Evolutionary conservation across 2,797 vertebrate species (phyloP), one percentile per base, ranked within the genome.

Genomic region (Lithobates sylvaticus): DNA sequence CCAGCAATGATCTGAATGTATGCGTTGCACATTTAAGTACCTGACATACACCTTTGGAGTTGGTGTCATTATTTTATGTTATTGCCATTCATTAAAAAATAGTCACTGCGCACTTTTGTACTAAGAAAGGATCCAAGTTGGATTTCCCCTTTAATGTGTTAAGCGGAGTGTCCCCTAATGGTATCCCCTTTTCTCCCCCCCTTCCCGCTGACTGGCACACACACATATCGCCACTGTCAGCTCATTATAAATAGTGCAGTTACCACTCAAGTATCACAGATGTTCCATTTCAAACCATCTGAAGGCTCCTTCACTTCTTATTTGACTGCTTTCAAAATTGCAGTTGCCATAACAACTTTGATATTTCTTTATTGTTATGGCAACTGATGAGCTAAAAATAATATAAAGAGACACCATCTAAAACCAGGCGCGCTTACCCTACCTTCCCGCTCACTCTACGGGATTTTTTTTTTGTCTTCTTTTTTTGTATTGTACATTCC

Each of bases 261-360:
- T 42, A 80, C 70, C 70, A 23, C 42, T 44, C 69, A 21, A 93
- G 91, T 94, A 91, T 94, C 93, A 95, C 91, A 92, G 91, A 93
- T 91, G 39, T 92, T 94, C 83, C 77, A 91, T 94, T 94, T 92
- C 89, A 92, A 93, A 67, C 74, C 67, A 77, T 92, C 88, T 89
- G 89, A 93, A 93, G 88, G 88, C 92, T 94, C 94, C 91, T 93
- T 95, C 93, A 93, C 92, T 89, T 91, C 92, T 89, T 91, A 94
- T 93, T 93, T 93, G 92, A 92, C 92, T 92, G 90, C 90, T 93
- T 93, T 94, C 81, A 93, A 94, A 93, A 92, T 94, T 92, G 92
- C 88, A 91, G 94, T 95, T 95, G 93, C 95, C 92, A 94, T 95
- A 95, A 95, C 95, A 95, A 95, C 95, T 94, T 95, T 95, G 89